Percentiles rank a stretch among this genome's conserved stretches.
These are phyloP conservation scores for Agrotis clavis DNA, from an alignment of 2,888 invertebrate genomes.

Conservation along the genomic window DNA sequence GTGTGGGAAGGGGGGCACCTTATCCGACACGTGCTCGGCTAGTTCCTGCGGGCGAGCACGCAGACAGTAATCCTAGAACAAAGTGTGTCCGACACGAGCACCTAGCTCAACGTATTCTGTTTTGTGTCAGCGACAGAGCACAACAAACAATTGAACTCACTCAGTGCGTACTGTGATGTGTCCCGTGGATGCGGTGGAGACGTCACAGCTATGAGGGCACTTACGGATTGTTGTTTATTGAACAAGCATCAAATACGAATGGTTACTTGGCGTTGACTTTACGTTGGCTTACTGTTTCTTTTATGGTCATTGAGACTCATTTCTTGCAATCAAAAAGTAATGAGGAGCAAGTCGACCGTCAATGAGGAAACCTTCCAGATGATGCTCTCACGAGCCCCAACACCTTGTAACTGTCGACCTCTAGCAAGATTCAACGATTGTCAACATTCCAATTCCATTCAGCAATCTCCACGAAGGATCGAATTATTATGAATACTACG, in stretches of 20 bases:
- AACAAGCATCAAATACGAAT: neutral
- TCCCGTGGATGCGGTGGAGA: neutral
- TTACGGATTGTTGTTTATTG: neutral
- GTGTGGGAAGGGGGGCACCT: neutral
- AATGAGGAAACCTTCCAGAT: neutral
- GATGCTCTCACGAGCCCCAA: neutral
- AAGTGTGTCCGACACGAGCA: constrained; percentile 1
- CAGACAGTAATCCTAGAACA: neutral
- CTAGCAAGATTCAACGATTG: neutral
- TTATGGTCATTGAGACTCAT: neutral
- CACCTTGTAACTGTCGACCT: neutral
- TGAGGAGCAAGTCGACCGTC: neutral
- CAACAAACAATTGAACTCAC: constrained; percentile 20
- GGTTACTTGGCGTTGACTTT: too few relatives aligned
- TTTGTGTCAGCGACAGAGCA: constrained; percentile 22
- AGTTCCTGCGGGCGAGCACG: neutral
- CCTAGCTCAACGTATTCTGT: constrained; percentile 13
- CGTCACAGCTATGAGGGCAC: neutral
- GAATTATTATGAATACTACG: neutral
- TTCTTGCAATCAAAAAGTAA: neutral
- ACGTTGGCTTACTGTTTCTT: too few relatives aligned
- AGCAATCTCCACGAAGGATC: neutral
- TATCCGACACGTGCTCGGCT: neutral
- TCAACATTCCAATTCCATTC: neutral
- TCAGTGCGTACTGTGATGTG: neutral